A percentile compares a stretch with the other conserved stretches of the same genome.
These are phyloP conservation scores for Lithophane ornitopus DNA, from an alignment of 2,888 invertebrate genomes.

Conservation along the genomic window DNA sequence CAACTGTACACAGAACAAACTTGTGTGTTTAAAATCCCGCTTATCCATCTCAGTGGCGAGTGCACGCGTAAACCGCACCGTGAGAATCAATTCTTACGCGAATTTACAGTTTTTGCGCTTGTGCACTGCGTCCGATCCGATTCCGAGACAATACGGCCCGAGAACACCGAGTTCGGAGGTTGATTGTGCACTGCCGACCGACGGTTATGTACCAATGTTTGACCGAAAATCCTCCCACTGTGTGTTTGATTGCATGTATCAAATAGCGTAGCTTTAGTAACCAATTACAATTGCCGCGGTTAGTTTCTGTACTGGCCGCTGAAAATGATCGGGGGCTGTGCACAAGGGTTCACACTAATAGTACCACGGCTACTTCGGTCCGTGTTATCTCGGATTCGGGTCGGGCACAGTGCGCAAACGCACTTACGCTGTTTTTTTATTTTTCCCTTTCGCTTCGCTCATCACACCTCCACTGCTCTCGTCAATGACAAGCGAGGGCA, in stretches of 20 bases:
- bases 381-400: constrained; percentile 49
- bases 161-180: constrained; percentile 13
- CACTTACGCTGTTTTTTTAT: constrained; percentile 61
- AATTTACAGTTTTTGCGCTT: constrained; percentile 56
- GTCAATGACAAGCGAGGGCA: constrained; percentile 64
- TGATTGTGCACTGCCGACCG: constrained; percentile 26
- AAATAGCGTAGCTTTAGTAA: constrained; percentile 12
- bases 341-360: constrained; percentile 11
- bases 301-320: constrained; percentile 4
- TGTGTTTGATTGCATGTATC: constrained; percentile 40
- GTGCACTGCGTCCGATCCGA: constrained; percentile 58
- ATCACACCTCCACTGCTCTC: constrained; percentile 63
- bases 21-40: background rate
- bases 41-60: constrained; percentile 5
- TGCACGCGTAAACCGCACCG: constrained; percentile 26
- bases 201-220: constrained; percentile 3
- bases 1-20: background rate
- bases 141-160: constrained; percentile 55
- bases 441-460: constrained; percentile 64
- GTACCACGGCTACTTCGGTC: constrained; percentile 32
- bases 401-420: constrained; percentile 49
- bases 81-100: constrained; percentile 45
- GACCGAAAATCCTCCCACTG: background rate
- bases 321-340: constrained; percentile 14
- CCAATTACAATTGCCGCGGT: background rate